Evolutionary conservation across 2,113 vertebrate genomes (phyloP).

Genomic region (Neogobius melanostomus): DNA sequence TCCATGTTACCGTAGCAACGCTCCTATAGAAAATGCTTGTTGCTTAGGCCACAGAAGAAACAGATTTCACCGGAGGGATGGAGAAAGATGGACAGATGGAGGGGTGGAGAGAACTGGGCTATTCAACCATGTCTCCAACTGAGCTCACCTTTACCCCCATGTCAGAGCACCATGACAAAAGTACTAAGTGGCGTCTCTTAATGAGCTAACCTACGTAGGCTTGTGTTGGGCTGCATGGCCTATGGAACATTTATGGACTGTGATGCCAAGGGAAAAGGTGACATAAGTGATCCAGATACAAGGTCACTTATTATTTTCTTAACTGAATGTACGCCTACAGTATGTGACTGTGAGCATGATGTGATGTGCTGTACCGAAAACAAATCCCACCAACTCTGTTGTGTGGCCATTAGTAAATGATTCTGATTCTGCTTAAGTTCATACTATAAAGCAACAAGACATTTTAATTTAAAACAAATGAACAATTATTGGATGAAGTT

Average conservation of each 20-base stretch:
- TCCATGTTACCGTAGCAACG: constrained; percentile 65
- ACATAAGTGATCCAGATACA: constrained; percentile 33
- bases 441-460: too few relatives aligned
- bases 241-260: constrained; percentile 29
- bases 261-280: constrained; percentile 11
- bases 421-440: too few relatives aligned
- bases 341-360: not conserved
- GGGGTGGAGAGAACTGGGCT: constrained; percentile 12
- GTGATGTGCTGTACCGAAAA: too few relatives aligned
- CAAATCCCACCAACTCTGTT: too few relatives aligned
- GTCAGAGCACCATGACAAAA: not conserved
- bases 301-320: constrained; percentile 2
- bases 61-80: constrained; percentile 35
- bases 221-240: not conserved
- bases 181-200: not conserved
- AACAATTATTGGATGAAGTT: too few relatives aligned
- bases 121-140: not conserved
- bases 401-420: too few relatives aligned
- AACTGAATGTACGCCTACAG: too few relatives aligned
- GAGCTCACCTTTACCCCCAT: constrained; percentile 15
- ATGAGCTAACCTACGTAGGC: not conserved
- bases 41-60: constrained; percentile 63
- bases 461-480: too few relatives aligned
- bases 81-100: constrained; percentile 20
- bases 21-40: constrained; percentile 65